A percentile compares a stretch with the other conserved stretches of the same genome.
Conservation (phyloP, 1,140 invertebrate species). For the Caenorhabditis elegans region WBcel235 BX284602.5:11158001-11158500, state of each 20-base stretch:
- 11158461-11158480: no score
- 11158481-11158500: no score
- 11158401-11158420: no score
- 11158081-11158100: slow-evolving; percentile 37
- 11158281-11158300: slow-evolving; percentile 27
- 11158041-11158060: slow-evolving; percentile 41
- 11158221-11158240: slow-evolving; percentile 35
- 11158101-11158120: slow-evolving; percentile 36
- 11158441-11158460: no score
- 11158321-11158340: slow-evolving; percentile 1
- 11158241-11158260: slow-evolving; percentile 32
- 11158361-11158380: no score
- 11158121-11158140: neutral
- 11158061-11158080: slow-evolving; percentile 40
- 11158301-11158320: slow-evolving; percentile 37
- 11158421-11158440: no score
- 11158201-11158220: slow-evolving; percentile 36
- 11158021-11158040: slow-evolving; percentile 26
- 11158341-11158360: neutral
- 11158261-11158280: slow-evolving; percentile 21
- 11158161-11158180: slow-evolving; percentile 43
- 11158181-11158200: slow-evolving; percentile 43
- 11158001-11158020: slow-evolving; percentile 35
- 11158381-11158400: no score
- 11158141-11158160: neutral